A percentile compares a stretch with the other conserved stretches of the same genome.
These are phyloP conservation scores for Condylura cristata DNA, from an alignment of 2,113 vertebrate species.

Conservation along the genomic window DNA sequence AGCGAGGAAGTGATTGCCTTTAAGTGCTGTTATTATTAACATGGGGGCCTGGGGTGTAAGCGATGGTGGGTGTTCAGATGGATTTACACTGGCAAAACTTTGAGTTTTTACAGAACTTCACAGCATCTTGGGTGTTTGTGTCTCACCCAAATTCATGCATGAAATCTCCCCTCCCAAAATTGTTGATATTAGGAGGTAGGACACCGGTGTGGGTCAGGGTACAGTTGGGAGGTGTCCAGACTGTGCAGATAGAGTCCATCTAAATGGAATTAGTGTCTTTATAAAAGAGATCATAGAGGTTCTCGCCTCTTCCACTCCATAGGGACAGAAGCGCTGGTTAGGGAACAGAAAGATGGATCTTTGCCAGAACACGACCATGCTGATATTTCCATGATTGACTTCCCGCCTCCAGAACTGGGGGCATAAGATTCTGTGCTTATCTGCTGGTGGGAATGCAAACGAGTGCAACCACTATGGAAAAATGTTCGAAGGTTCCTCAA, in stretches of 20 bases:
- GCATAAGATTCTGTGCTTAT: neutral
- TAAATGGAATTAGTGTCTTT: neutral
- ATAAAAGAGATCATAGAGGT: no score
- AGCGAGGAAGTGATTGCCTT: neutral
- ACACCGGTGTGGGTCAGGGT: no score
- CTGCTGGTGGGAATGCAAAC: no score
- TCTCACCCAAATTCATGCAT: neutral
- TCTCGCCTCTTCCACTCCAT: fast-evolving
- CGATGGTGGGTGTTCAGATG: neutral
- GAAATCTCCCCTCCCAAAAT: no score
- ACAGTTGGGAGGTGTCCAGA: neutral
- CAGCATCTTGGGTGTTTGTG: neutral
- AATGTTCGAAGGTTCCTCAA: no score
- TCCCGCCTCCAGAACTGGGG: neutral
- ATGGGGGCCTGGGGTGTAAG: neutral
- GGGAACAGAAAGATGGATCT: neutral
- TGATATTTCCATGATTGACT: no score
- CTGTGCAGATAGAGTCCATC: neutral
- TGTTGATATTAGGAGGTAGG: neutral
- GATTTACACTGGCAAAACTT: neutral
- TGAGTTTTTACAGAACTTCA: neutral
- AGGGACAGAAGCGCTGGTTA: neutral
- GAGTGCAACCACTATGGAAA: no score
- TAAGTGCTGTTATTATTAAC: neutral
- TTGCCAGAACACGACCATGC: neutral